Evolutionary conservation across 2,888 invertebrate species (phyloP).

Genomic region (Tupiocoris notatus): DNA sequence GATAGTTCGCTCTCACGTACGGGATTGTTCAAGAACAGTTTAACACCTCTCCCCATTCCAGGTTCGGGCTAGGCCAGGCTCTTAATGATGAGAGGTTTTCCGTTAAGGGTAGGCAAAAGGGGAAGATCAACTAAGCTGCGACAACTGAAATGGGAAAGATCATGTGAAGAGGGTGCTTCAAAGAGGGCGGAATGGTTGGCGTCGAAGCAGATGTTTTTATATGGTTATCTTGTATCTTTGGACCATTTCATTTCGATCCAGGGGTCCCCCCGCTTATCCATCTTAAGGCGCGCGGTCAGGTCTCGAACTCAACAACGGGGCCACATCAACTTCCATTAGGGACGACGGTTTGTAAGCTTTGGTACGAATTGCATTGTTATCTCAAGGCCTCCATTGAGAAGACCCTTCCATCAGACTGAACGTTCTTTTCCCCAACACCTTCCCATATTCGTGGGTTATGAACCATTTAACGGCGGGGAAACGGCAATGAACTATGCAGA

Average conservation of each 20-base stretch:
- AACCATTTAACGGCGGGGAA: no score
- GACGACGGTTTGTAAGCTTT: not conserved
- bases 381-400: not conserved
- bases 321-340: not conserved
- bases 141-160: not conserved
- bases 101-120: slow-evolving; percentile 11
- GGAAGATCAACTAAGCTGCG: not conserved
- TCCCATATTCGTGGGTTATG: no score
- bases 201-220: slow-evolving; percentile 38
- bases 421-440: not conserved
- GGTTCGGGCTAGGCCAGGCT: no score
- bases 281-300: not conserved
- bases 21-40: not conserved
- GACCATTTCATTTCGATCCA: slow-evolving; percentile 23
- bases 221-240: slow-evolving; percentile 39
- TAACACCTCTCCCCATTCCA: slow-evolving; percentile 18
- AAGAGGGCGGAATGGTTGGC: not conserved
- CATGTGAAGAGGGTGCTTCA: slow-evolving; percentile 8
- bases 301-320: not conserved
- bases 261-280: not conserved
- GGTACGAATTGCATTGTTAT: not conserved
- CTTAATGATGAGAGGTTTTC: slow-evolving; percentile 38
- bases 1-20: not conserved
- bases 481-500: no score
- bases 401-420: not conserved